Evolutionary conservation across 1,140 invertebrate species (phyloP).

Genomic region (Patella vulgata): DNA sequence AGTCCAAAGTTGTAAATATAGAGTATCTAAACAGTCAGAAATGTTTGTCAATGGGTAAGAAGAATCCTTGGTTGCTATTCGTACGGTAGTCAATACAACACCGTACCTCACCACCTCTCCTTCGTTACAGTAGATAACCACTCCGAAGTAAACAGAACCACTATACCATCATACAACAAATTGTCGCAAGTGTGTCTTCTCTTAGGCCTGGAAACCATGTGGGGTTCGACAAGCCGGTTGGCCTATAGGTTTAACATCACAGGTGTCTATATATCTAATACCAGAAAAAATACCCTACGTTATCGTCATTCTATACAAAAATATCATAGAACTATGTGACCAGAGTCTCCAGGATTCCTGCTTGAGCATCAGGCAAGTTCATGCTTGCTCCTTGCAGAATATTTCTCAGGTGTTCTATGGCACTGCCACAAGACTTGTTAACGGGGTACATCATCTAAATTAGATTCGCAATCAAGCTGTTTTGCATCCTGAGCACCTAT

Average conservation of each 20-base stretch:
- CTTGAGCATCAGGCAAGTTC: no score
- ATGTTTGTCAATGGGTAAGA: slow-evolving; percentile 70
- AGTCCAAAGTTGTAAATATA: slow-evolving; percentile 26
- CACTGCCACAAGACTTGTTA: no score
- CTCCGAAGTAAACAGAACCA: slow-evolving; percentile 18
- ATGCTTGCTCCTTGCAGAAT: no score
- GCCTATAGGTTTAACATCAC: slow-evolving; percentile 10
- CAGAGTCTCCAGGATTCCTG: no score
- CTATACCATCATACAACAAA: slow-evolving; percentile 32
- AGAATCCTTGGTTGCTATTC: slow-evolving; percentile 65
- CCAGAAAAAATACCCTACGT: slow-evolving; percentile 27
- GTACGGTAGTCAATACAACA: slow-evolving; percentile 68
- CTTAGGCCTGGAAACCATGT: no score
- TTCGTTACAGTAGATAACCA: slow-evolving; percentile 40
- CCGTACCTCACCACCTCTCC: slow-evolving; percentile 71
- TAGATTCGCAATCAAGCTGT: no score
- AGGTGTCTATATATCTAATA: slow-evolving; percentile 30
- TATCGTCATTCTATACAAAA: slow-evolving; percentile 33
- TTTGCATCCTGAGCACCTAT: no score
- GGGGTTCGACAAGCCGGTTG: slow-evolving; percentile 21
- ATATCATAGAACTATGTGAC: slow-evolving; percentile 22
- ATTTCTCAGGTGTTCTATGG: no score
- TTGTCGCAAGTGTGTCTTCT: no score
- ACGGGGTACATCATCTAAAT: no score
- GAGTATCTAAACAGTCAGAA: slow-evolving; percentile 54